Evolutionary conservation across 2,888 invertebrate species (phyloP).

Genomic region (Drosophila nigritarsus): DNA sequence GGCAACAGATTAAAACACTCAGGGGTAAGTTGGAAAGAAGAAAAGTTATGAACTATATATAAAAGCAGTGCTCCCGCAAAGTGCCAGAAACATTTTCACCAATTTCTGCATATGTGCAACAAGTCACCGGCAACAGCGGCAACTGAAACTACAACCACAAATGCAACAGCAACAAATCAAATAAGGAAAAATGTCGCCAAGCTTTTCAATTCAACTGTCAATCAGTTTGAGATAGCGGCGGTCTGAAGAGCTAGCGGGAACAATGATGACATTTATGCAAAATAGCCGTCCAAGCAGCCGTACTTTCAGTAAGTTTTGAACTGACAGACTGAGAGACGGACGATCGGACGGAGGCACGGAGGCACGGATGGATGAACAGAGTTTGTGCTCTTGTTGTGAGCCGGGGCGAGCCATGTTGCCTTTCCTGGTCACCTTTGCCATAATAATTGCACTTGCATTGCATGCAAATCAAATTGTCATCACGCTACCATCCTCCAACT

Average conservation of each 20-base stretch:
- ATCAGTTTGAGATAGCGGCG: conserved; percentile 83
- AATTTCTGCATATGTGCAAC: conserved; percentile 70
- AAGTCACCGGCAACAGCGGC: conserved; percentile 6
- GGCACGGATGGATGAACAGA: not conserved
- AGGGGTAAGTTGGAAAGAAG: not conserved
- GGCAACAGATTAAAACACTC: conserved; percentile 26
- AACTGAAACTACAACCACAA: conserved; percentile 15
- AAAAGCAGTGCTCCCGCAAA: conserved; percentile 35
- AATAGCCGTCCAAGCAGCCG: conserved; percentile 55
- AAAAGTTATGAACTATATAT: conserved; percentile 72
- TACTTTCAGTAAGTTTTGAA: conserved; percentile 34
- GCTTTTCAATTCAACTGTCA: conserved; percentile 84
- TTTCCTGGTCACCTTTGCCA: conserved; percentile 77
- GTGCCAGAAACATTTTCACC: conserved; percentile 66
- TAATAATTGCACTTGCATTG: conserved; percentile 84
- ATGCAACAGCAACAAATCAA: conserved; percentile 73
- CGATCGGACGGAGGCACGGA: not conserved
- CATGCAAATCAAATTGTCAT: conserved; percentile 84
- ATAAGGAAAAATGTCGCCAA: conserved; percentile 84
- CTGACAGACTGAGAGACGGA: conserved; percentile 17
- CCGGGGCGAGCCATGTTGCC: conserved; percentile 36
- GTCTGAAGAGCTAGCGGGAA: conserved; percentile 72
- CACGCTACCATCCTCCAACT: conserved; percentile 68
- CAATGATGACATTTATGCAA: conserved; percentile 81
- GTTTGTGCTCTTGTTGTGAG: conserved; percentile 38